phyloP scores from a whole-genome alignment of 64 coral and sea anemone genomes.

The Dendronephthya gigantea region DNA sequence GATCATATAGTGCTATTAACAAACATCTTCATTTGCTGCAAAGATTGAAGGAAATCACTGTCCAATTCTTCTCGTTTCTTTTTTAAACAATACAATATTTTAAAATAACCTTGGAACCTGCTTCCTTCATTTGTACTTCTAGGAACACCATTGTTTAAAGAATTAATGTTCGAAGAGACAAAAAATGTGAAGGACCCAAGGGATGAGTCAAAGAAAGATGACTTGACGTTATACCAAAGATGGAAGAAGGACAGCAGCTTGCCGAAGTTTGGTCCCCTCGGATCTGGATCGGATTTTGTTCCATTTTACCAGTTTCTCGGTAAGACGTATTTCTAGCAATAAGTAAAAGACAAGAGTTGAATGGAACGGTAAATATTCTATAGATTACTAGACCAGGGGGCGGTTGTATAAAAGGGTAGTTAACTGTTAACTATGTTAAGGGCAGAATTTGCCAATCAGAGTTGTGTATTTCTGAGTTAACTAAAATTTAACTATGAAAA shows the following conservation, averaged over 20 bases:
- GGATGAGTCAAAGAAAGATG: not conserved
- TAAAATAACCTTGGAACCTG: too few relatives aligned
- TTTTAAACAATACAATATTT: too few relatives aligned
- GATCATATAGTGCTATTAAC: too few relatives aligned
- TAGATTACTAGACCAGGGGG: too few relatives aligned
- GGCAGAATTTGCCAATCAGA: too few relatives aligned
- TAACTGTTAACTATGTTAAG: too few relatives aligned
- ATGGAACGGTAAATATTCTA: not conserved
- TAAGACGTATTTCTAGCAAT: not conserved
- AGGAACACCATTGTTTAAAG: conserved; percentile 51
- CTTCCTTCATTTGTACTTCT: not conserved
- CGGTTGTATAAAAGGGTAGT: too few relatives aligned
- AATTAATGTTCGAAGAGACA: conserved; percentile 61
- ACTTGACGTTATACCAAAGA: not conserved
- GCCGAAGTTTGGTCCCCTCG: not conserved
- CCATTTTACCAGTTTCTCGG: not conserved
- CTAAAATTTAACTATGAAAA: too few relatives aligned
- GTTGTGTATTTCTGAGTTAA: too few relatives aligned
- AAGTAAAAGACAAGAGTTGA: not conserved
- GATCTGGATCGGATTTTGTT: conserved; percentile 5
- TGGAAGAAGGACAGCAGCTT: not conserved
- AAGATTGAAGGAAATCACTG: too few relatives aligned
- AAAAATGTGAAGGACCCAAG: conserved; percentile 36
- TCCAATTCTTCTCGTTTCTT: too few relatives aligned
- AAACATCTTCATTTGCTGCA: too few relatives aligned